Percentiles rank a stretch among this genome's conserved stretches.
phyloP scores from a whole-genome alignment of 2,888 invertebrate genomes.

The Griposia aprilina region DNA sequence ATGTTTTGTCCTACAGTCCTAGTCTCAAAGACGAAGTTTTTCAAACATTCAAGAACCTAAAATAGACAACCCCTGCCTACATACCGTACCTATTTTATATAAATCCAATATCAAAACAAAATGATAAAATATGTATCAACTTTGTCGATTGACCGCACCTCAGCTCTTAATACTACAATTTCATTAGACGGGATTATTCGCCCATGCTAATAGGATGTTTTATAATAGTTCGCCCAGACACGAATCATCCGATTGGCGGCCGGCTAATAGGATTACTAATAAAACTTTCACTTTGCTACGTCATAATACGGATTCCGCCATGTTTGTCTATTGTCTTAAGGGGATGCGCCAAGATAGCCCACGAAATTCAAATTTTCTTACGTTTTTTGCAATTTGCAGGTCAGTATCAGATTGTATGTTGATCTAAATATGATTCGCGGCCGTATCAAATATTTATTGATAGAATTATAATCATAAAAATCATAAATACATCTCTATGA shows the following conservation, averaged over 20 bases:
- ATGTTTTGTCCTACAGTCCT: not conserved
- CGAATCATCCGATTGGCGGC: constrained; percentile 63
- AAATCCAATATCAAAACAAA: not conserved
- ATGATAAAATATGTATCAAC: constrained; percentile 22
- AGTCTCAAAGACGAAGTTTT: not conserved
- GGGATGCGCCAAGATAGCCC: no score
- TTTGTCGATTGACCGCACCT: constrained; percentile 35
- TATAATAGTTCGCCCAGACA: constrained; percentile 63
- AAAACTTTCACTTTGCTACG: constrained; percentile 61
- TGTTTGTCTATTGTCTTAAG: constrained; percentile 47
- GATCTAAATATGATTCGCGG: no score
- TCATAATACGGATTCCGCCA: constrained; percentile 37
- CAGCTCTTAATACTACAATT: constrained; percentile 66
- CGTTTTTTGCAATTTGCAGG: no score
- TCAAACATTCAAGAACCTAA: not conserved
- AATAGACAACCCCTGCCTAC: not conserved
- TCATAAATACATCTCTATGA: no score
- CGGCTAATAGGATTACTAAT: constrained; percentile 67
- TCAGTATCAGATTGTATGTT: no score
- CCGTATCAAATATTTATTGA: no score
- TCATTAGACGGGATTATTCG: constrained; percentile 70
- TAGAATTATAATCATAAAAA: no score
- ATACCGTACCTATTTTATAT: not conserved
- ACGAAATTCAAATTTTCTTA: no score
- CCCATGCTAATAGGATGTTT: constrained; percentile 71